Base-by-base conservation (phyloP, 2,113 vertebrate genomes). In the Scytalopus superciliaris region DNA sequence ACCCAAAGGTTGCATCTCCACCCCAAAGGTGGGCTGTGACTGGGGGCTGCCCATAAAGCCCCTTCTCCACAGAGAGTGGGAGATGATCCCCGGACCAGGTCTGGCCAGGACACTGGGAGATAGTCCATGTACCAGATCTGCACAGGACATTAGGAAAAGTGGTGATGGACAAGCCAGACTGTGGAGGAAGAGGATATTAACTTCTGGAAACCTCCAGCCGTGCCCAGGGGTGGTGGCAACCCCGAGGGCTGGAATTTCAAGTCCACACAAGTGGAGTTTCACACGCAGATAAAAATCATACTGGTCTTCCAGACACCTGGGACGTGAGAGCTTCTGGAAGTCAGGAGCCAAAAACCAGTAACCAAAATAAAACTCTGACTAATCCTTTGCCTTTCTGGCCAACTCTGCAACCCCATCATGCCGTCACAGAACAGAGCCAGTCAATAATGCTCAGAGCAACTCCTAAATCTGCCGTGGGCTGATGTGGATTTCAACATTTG, bases 291-390 rank as follows among this genome's bases (percentile, higher is more conserved):
- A 45, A 50, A 76, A 78, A 49, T 67, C 76, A 59, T 0, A 0
- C 56, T 60, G 55, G 52, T 59, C 66, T 33, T 63, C 21, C 72
- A 52, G 47, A 45, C 24, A 76, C 35, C n/a, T 42, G 55, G 57
- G 35, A 70, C 0, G 1, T 0, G 17, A 85, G 40, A 93, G 60
- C 40, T 94, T 69, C 87, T 83, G 72, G 42, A 90, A 93, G n/a
- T 35, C 53, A 62, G 84, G 42, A 85, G 69, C 81, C 78, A 87
- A 85, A 56, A 72, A n/a, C 0, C 22, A 42, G 40, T 7, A 78
- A 87, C 28, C 80, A 62, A 74, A 95, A 76, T 52, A 78, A 77
- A 88, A 59, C 76, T 87, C 76, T 73, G 84, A 94, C 80, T 93
- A 88, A 95, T 67, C 44, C 55, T 70, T 55, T 1, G 1, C 55